phyloP scores from a whole-genome alignment of 2,888 invertebrate species.

The Tetranychus truncatus region DNA sequence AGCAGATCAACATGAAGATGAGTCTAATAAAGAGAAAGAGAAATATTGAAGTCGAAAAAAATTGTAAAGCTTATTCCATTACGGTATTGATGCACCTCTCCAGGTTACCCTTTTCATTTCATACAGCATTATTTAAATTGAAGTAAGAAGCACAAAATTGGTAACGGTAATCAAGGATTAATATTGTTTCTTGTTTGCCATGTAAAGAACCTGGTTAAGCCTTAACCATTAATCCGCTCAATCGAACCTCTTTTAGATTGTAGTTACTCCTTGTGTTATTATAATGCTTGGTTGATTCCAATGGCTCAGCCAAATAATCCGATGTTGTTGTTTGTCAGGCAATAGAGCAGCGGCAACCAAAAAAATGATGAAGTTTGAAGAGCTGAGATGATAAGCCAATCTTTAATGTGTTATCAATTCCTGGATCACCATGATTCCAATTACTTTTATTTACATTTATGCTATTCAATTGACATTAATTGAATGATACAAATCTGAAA shows the following conservation, averaged over 20 bases:
- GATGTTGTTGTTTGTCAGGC: neutral
- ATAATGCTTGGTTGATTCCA: neutral
- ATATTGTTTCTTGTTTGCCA: neutral
- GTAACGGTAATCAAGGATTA: conserved; percentile 1
- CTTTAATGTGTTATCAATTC: neutral
- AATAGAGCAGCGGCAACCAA: neutral
- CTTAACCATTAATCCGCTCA: neutral
- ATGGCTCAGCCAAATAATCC: neutral
- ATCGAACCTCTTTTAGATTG: neutral
- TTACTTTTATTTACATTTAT: neutral
- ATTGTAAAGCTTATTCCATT: too few species aligned
- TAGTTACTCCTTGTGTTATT: neutral
- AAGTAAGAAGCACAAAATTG: neutral
- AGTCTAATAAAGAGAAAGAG: neutral
- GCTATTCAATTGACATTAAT: neutral
- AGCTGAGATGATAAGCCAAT: neutral
- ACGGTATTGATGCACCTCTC: neutral
- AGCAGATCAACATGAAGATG: neutral
- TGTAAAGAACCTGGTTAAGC: neutral
- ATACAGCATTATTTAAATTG: neutral
- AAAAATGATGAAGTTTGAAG: neutral
- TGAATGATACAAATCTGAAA: neutral
- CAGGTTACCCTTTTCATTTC: neutral
- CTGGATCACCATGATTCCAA: neutral
- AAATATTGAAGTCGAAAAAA: neutral